Evolutionary conservation across 92 coral and sea anemone species (phyloP), one percentile per base, ranked within the genome.

Genomic region (Epizoanthus ramosus): DNA sequence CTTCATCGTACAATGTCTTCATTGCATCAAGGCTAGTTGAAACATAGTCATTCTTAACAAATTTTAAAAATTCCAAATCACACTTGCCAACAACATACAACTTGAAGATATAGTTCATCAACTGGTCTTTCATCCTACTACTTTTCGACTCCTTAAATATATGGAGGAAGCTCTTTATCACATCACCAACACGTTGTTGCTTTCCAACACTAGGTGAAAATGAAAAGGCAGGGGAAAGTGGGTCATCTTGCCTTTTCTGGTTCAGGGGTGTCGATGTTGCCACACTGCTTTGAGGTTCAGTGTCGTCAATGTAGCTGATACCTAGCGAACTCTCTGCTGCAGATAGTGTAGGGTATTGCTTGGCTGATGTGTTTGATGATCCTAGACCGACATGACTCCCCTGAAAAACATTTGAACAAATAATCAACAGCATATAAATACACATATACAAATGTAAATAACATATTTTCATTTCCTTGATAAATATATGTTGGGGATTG

Each of bases 301-400:
- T 64, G 24, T 60, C 63, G 14, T 14, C 14, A 0, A 87, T 22
- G 73, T 73, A 87, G 52, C 79, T 88, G 22, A 86, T 79, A 6
- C 79, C 24, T 5, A 90, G 43, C 3, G 71, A 70, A 60, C 85
- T 89, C 63, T 87, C 94, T 66, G 89, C 94, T 59, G 88, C 89
- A 66, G 88, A 58, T 71, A 87, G 68, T 6, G 91, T 23, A 14
- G 68, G 8, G 54, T 23, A 88, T 58, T 71, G 10, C 16, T 28
- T 88, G 6, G 82, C 17, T 6, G n/a, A 91, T 16, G 43, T 80
- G 85, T 31, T 91, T 91, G 0, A 33, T 64, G 1, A 91, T 82
- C 57, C 91, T 69, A 50, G 89, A 84, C 43, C 91, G 74, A 72
- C 94, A 91, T 45, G 89, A 61, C 18, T 79, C 6, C 71, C 94